Conservation (phyloP, 2,113 vertebrate genomes). For the Labrus mixtus region DNA sequence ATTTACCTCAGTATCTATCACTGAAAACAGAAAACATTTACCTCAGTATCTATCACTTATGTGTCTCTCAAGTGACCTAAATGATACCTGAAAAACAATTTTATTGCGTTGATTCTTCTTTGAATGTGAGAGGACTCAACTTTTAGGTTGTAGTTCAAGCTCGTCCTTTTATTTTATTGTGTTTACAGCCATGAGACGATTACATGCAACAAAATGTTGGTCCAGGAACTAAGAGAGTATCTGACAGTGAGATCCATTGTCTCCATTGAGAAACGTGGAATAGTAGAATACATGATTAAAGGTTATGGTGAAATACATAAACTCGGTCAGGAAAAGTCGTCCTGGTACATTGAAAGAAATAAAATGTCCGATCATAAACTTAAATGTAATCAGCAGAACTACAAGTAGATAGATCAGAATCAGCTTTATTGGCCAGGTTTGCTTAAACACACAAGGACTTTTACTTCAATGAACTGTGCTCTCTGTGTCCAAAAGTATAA, state of each 20-base stretch:
- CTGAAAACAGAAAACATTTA: slow-evolving; percentile 46
- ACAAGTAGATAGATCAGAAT: no score
- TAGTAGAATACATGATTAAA: background rate
- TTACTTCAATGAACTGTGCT: no score
- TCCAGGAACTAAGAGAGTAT: background rate
- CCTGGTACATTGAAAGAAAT: no score
- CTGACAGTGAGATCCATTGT: background rate
- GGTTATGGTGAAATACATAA: no score
- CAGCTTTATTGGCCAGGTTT: no score
- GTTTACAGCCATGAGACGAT: background rate
- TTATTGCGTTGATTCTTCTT: background rate
- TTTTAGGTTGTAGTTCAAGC: slow-evolving; percentile 27
- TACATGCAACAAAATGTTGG: background rate
- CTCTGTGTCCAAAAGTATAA: no score
- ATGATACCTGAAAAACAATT: background rate
- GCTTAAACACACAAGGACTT: no score
- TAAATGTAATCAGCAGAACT: no score
- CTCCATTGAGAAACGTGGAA: no score
- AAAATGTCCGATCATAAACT: no score
- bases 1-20: background rate
- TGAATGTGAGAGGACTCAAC: background rate
- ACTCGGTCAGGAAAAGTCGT: no score
- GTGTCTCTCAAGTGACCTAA: no score
- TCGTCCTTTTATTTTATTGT: background rate
- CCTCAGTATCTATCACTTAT: slow-evolving; percentile 20